Conservation (phyloP, 1,140 invertebrate genomes). For the Pseudomyrmex dendroicus region DNA sequence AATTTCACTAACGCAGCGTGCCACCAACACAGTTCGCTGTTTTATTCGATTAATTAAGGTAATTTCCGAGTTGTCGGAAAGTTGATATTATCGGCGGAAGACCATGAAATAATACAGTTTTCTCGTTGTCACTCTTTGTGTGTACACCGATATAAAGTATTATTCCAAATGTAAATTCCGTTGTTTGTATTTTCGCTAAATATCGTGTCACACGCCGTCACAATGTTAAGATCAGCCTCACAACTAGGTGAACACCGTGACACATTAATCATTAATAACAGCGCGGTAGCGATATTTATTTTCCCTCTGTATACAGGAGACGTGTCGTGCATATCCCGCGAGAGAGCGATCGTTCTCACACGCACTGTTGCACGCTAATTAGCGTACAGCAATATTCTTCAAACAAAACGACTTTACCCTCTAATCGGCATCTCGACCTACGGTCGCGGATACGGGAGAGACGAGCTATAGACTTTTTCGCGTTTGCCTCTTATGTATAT, state of each 20-base stretch:
- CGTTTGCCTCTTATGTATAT: neutral
- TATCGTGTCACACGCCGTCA: neutral
- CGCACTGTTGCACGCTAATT: constrained; percentile 26
- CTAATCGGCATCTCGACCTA: constrained; percentile 33
- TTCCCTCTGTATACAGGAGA: neutral
- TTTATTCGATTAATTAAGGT: neutral
- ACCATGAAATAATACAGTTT: no score
- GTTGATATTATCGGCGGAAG: neutral
- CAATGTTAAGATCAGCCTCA: constrained; percentile 15
- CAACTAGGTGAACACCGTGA: neutral
- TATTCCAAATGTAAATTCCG: no score
- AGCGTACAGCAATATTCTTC: constrained; percentile 39
- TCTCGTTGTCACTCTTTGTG: no score
- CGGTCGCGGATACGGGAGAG: neutral
- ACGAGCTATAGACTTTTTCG: constrained; percentile 20
- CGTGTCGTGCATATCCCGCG: constrained; percentile 26
- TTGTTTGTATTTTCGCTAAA: neutral
- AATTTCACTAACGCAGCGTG: neutral
- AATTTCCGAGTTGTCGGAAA: neutral
- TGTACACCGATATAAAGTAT: no score
- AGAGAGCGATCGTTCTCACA: constrained; percentile 13
- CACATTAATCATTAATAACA: constrained; percentile 23
- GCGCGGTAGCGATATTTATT: constrained; percentile 35
- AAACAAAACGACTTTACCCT: constrained; percentile 13
- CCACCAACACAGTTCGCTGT: neutral